Evolutionary conservation across 1,140 invertebrate genomes (phyloP), one percentile per base, ranked within the genome.

Genomic region (Megalonaias nervosa): DNA sequence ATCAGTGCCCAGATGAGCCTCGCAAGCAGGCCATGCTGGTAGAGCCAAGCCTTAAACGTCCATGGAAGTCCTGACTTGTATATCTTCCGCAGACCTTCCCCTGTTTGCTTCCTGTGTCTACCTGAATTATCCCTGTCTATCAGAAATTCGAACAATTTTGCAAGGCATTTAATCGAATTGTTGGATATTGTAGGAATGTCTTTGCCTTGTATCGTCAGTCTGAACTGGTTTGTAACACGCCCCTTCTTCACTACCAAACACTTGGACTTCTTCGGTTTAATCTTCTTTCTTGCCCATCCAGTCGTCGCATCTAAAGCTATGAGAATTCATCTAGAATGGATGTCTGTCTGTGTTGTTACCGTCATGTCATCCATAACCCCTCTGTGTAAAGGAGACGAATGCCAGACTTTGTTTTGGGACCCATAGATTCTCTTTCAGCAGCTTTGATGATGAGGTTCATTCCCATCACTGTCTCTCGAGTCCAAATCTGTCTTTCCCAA

Each of bases 311-410:
- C 66, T 19, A 79, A 65, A n/a, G 72, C 70, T 61, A 21, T 31
- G 26, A 77, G 16, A n/a, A 76, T 74, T 71, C 73, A 71, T 55
- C 56, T 71, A 23, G 19, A 60, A n/a, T 77, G 67, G 17, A 64
- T n/a, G 60, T 70, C 57, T 21, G 75, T 65, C 62, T 76, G 74
- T 67, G 71, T 71, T 69, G 69, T 79, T 17, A 81, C 71, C 14
- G 69, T 80, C 31, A 68, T 74, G 38, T 72, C 79, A 75, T 71
- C 64, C 48, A 80, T 75, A 61, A 79, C 74, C 26, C 55, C 72
- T 72, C 65, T 81, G 64, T 38, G 70, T 66, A 61, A 71, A 21
- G 75, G 71, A 60, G 66, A 62, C 15, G 26, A 19, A 70, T 60
- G 4, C 38, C 69, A n/a, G 79, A 71, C 48, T 19, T 23, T 26